Percentiles rank a stretch among this genome's conserved stretches.
These are phyloP conservation scores for Neria commutata DNA, from an alignment of 2,888 invertebrate genomes.

Conservation along the genomic window DNA sequence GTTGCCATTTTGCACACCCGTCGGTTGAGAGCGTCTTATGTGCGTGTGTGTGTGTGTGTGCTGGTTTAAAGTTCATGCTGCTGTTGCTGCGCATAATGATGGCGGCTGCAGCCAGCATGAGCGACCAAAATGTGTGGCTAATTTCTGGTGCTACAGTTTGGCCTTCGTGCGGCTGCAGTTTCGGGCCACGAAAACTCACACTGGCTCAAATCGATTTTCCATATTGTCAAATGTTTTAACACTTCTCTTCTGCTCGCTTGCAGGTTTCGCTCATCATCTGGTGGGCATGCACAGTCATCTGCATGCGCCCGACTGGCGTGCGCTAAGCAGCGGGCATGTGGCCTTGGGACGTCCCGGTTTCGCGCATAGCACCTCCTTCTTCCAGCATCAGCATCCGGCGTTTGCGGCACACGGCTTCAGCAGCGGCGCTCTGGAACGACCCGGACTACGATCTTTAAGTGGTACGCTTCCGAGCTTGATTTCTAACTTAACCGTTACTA, in stretches of 20 bases:
- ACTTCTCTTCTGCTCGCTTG: conserved; percentile 7
- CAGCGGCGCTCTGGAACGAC: conserved; percentile 54
- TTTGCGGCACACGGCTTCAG: conserved; percentile 65
- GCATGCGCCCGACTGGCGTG: conserved; percentile 71
- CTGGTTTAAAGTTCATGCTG: neutral
- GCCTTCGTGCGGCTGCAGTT: conserved; percentile 43
- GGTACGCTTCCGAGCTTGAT: conserved; percentile 37
- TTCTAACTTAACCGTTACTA: neutral
- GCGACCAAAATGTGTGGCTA: conserved; percentile 56
- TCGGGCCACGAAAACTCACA: neutral
- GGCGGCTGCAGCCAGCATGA: conserved; percentile 19
- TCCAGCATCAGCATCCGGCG: conserved; percentile 63
- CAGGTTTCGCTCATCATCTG: conserved; percentile 78
- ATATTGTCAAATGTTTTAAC: neutral
- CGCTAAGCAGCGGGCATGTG: conserved; percentile 54
- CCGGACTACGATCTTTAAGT: conserved; percentile 48
- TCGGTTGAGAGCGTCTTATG: too few species aligned
- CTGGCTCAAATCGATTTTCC: conserved; percentile 11
- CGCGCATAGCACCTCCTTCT: conserved; percentile 60
- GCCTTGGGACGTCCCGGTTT: conserved; percentile 54
- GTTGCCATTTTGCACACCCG: too few species aligned
- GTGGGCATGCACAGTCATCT: conserved; percentile 72
- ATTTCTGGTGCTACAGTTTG: conserved; percentile 53
- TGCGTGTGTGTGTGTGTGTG: neutral
- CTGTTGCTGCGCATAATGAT: neutral